phyloP scores from a whole-genome alignment of 2,888 invertebrate genomes.

The Spisula solida region DNA sequence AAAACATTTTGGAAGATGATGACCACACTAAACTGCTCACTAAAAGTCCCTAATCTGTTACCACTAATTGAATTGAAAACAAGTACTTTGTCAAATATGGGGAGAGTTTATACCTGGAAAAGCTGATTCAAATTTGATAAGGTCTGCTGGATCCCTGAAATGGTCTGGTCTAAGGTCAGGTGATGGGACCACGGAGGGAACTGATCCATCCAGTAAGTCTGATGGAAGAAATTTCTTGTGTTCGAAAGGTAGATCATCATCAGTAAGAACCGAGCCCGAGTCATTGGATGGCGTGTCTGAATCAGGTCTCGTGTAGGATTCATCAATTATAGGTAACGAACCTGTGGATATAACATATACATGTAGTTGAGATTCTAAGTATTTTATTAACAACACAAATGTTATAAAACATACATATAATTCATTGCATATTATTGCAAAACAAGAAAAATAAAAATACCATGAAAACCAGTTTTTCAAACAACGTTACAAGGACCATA shows the following conservation, averaged over 20 bases:
- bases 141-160: slow-evolving; percentile 64
- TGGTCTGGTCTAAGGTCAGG: slow-evolving; percentile 79
- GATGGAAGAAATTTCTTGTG: slow-evolving; percentile 54
- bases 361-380: neutral
- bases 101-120: slow-evolving; percentile 56
- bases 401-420: no score
- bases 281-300: slow-evolving; percentile 79
- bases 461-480: no score
- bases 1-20: no score
- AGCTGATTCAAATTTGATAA: slow-evolving; percentile 81
- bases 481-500: no score
- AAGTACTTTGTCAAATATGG: neutral
- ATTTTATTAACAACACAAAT: no score
- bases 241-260: slow-evolving; percentile 63
- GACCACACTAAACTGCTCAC: no score
- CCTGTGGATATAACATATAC: slow-evolving; percentile 45
- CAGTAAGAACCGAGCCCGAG: slow-evolving; percentile 75
- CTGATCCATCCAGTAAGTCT: slow-evolving; percentile 77
- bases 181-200: slow-evolving; percentile 84
- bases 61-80: no score
- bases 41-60: no score
- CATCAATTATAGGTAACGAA: slow-evolving; percentile 70
- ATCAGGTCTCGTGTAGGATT: slow-evolving; percentile 64
- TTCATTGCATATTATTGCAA: no score
- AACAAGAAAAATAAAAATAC: no score